phyloP scores from a whole-genome alignment of 1,140 invertebrate species.

The Hylyphantes graminicola region DNA sequence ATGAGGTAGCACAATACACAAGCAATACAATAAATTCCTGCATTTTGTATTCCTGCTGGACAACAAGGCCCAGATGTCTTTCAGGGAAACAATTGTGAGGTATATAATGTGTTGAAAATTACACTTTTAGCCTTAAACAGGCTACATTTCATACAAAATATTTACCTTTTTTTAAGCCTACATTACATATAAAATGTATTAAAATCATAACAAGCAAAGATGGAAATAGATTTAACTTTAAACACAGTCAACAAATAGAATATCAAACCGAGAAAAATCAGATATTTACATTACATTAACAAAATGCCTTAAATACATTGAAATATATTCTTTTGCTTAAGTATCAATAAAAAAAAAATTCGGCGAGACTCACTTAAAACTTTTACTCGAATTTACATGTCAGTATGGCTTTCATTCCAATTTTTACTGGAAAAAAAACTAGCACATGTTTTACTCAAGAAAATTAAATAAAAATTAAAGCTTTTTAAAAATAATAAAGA shows the following conservation, averaged over 20 bases:
- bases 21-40: constrained; percentile 8
- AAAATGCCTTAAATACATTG: neutral
- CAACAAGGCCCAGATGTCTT: constrained; percentile 7
- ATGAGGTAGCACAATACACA: constrained; percentile 44
- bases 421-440: too few species aligned
- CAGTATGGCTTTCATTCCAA: too few species aligned
- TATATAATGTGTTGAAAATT: constrained; percentile 12
- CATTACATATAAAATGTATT: neutral
- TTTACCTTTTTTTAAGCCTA: neutral
- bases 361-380: neutral
- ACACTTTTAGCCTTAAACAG: neutral
- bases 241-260: neutral
- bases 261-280: neutral
- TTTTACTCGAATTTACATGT: neutral
- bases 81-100: constrained; percentile 40
- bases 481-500: too few species aligned
- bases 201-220: neutral
- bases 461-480: too few species aligned
- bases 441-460: too few species aligned
- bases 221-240: neutral
- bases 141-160: constrained; percentile 7
- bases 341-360: neutral
- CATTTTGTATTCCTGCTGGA: constrained; percentile 22
- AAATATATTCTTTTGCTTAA: neutral
- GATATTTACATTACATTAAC: neutral